Base-by-base conservation (phyloP, 2,797 vertebrate genomes). In the Huso huso region DNA sequence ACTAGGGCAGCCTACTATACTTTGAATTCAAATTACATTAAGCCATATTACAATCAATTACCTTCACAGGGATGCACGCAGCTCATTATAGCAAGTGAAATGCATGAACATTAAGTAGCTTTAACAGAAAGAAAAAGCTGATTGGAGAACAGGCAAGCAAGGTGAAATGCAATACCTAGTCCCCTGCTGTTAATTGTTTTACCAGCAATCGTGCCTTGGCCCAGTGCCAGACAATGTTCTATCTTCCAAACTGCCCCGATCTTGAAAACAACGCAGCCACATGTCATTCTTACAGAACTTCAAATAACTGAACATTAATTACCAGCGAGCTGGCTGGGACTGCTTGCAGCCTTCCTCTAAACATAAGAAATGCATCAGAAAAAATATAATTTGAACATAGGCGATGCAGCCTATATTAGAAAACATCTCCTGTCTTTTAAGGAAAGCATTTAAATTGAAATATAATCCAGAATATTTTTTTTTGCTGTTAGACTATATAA, bases 111-210 rank as follows among this genome's bases (percentile, higher is more conserved):
- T 67, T 51, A 67, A 67, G 60, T 57, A 48, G 66, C 53, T n/a
- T n/a, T 55, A 10, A n/a, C 3, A 55, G 53, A 55, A 55, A 57
- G 13, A 11, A 11, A 7, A 6, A 48, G 66, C 49, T 49, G 8
- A 13, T 50, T 18, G 48, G 8, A 55, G 58, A 9, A 60, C n/a
- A n/a, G 57, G 49, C 49, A 9, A 61, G 49, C 12, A 55, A 59
- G 51, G 61, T 37, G 49, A 62, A 64, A 71, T 72, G 58, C 55
- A 70, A 69, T 71, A 69, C 70, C 75, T 71, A 77, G 74, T 15
- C 55, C 71, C 74, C 79, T 78, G 75, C 72, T 72, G 75, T 73
- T 88, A 87, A 89, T 85, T 87, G 84, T 78, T 72, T 77, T 78
- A 84, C 85, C 68, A 74, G 81, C 80, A 78, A 80, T 71, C 70